phyloP scores from a whole-genome alignment of 2,888 invertebrate species.

The Mactromeris polynyma region DNA sequence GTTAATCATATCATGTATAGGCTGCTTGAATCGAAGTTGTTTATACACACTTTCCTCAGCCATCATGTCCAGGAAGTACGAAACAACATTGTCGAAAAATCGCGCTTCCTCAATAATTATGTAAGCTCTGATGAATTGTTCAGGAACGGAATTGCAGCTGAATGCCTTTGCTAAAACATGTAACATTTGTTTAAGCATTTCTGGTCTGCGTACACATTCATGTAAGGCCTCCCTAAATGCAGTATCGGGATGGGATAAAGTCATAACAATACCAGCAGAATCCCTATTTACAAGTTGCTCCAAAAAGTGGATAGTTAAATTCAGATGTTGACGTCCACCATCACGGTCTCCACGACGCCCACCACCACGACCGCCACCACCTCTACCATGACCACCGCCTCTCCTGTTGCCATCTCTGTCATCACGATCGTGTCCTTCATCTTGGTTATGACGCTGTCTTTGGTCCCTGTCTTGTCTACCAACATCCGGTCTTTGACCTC shows the following conservation, averaged over 20 bases:
- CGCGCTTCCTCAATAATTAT: slow-evolving; percentile 56
- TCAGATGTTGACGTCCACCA: not conserved
- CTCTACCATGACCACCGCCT: not conserved
- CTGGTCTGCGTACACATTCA: slow-evolving; percentile 16
- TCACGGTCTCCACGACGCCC: slow-evolving; percentile 25
- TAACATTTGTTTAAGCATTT: slow-evolving; percentile 36
- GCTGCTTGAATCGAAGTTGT: slow-evolving; percentile 41
- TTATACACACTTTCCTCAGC: not conserved
- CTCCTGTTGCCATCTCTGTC: not conserved
- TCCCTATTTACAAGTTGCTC: slow-evolving; percentile 39
- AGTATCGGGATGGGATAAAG: slow-evolving; percentile 39
- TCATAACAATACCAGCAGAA: slow-evolving; percentile 42
- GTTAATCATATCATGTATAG: slow-evolving; percentile 57
- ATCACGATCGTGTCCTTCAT: not conserved
- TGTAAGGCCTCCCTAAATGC: slow-evolving; percentile 38
- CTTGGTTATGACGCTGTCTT: not conserved
- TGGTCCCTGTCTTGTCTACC: not conserved
- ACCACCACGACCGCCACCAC: slow-evolving; percentile 20
- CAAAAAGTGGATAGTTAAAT: slow-evolving; percentile 23
- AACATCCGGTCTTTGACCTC: not conserved
- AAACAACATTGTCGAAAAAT: slow-evolving; percentile 53
- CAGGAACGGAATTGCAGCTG: slow-evolving; percentile 51
- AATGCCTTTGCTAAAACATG: slow-evolving; percentile 64
- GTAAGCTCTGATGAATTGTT: slow-evolving; percentile 46
- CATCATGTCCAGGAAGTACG: slow-evolving; percentile 53